Percentiles rank a stretch among this genome's conserved stretches.
Evolutionary conservation across 2,888 invertebrate species (phyloP).

Genomic region (Chaitophorus viminalis): DNA sequence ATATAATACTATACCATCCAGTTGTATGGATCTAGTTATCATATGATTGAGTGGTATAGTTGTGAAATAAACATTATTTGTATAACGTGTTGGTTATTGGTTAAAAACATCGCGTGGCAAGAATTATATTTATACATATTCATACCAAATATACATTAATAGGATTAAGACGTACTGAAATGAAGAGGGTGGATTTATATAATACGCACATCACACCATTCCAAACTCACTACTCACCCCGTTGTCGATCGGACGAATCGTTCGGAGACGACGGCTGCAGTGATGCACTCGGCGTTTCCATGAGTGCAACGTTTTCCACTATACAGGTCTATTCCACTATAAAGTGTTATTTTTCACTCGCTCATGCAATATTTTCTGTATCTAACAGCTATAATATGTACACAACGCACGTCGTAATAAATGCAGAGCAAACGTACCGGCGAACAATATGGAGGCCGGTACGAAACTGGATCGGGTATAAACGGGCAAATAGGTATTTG

Average conservation of each 20-base stretch:
- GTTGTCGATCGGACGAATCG: background rate
- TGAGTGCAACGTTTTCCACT: background rate
- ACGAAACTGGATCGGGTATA: conserved; percentile 53
- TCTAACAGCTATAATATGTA: background rate
- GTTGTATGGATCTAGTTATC: background rate
- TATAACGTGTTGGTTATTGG: background rate
- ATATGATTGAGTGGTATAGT: background rate
- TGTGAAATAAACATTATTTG: background rate
- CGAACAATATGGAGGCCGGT: conserved; percentile 43
- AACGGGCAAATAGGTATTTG: conserved; percentile 32
- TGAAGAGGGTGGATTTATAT: background rate
- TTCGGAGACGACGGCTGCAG: background rate
- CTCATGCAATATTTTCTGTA: background rate
- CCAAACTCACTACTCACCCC: conserved; percentile 11
- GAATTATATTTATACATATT: too few relatives aligned
- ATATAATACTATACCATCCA: background rate
- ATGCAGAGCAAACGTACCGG: conserved; percentile 34
- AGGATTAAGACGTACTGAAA: too few relatives aligned
- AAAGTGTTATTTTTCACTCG: background rate
- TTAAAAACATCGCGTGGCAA: background rate
- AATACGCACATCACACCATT: background rate
- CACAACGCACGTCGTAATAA: background rate
- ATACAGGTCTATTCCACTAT: too few relatives aligned
- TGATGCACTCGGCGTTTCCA: background rate
- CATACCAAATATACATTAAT: too few relatives aligned